These are phyloP conservation scores for Ondatra zibethicus DNA, from an alignment of 2,113 vertebrate genomes.

Conservation along the genomic window DNA sequence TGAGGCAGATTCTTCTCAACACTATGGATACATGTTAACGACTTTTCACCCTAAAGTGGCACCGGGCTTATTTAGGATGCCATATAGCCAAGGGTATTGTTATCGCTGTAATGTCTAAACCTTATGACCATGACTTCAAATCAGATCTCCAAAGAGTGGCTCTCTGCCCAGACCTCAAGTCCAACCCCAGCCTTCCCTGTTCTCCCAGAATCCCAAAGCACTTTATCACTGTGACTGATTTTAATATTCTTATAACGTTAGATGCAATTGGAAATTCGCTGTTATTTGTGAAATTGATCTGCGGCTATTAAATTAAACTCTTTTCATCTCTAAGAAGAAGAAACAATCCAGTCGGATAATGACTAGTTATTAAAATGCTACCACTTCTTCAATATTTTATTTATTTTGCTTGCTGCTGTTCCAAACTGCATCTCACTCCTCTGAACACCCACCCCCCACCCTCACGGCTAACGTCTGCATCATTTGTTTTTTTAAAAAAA, in stretches of 20 bases:
- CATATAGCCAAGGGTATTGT: background rate
- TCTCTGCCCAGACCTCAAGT: background rate
- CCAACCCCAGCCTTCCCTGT: background rate
- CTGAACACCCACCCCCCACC: background rate
- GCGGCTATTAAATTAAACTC: conserved; percentile 25
- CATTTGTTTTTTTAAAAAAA: too few species aligned
- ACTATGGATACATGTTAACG: background rate
- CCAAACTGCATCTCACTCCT: background rate
- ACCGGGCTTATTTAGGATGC: background rate
- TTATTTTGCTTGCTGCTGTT: background rate
- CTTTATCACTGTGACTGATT: background rate
- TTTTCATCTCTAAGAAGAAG: background rate
- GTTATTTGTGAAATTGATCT: conserved; percentile 19
- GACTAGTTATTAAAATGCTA: background rate
- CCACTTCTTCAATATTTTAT: background rate
- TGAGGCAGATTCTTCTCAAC: background rate
- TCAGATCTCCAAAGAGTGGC: background rate
- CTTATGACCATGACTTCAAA: background rate
- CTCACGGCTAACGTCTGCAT: background rate
- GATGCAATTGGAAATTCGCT: background rate
- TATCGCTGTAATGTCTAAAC: background rate
- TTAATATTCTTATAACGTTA: background rate
- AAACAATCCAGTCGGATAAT: background rate
- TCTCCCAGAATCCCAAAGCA: background rate
- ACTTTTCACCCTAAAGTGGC: background rate